These are phyloP conservation scores for Dichetophora obliterata DNA, from an alignment of 2,888 invertebrate species.

Conservation along the genomic window DNA sequence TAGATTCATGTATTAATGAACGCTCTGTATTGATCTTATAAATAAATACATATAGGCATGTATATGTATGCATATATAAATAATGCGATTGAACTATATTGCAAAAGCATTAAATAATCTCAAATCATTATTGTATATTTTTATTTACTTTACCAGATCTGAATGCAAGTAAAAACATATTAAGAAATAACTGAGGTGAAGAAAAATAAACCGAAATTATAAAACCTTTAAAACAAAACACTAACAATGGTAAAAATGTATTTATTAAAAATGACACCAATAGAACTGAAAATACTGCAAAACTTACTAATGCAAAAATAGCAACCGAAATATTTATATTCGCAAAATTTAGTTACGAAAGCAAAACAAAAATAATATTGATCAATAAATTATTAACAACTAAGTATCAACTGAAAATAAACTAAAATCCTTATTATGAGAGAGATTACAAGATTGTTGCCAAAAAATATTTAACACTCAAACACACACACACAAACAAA, in stretches of 20 bases:
- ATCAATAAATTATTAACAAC: conserved; percentile 42
- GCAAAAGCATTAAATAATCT: conserved; percentile 42
- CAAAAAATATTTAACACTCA: conserved; percentile 56
- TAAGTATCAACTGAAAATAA: conserved; percentile 40
- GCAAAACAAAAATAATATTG: conserved; percentile 40
- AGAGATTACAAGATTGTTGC: conserved; percentile 70
- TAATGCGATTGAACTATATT: conserved; percentile 41
- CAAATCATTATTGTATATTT: conserved; percentile 40
- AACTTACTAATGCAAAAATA: conserved; percentile 41
- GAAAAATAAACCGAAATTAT: conserved; percentile 29
- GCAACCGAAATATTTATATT: conserved; percentile 44
- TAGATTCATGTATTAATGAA: conserved; percentile 33
- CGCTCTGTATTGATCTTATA: conserved; percentile 36
- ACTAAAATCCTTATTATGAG: conserved; percentile 55
- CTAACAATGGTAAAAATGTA: conserved; percentile 38
- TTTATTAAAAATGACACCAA: conserved; percentile 39
- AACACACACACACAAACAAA: conserved; percentile 51
- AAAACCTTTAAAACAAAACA: conserved; percentile 27
- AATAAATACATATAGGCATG: conserved; percentile 17
- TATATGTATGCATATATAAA: conserved; percentile 32
- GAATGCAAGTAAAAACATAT: conserved; percentile 28
- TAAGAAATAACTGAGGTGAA: conserved; percentile 17
- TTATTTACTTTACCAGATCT: conserved; percentile 41
- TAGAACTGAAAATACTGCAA: conserved; percentile 46
- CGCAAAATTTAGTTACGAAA: conserved; percentile 47